Base-by-base conservation (phyloP, 2,797 vertebrate genomes). In the Discoglossus pictus region DNA sequence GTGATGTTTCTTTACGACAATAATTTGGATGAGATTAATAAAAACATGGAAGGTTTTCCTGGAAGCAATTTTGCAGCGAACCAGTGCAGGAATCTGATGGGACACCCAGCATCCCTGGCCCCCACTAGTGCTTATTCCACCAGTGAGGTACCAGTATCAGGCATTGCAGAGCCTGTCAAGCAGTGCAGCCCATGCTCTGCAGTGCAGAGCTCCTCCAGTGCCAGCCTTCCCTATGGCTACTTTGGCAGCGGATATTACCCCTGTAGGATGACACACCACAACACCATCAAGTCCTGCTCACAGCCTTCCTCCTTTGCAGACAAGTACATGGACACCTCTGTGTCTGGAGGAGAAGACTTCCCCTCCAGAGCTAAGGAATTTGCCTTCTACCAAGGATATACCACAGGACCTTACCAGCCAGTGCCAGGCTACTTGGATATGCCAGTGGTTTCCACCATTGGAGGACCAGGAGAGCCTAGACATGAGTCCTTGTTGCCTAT, bases 1-100 rank as follows among this genome's bases (percentile, higher is more conserved):
- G 92, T 98, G 90, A 98, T 99, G 96, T 99, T 98, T 74, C 93
- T 99, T 78, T 98, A 97, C 92, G 96, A 98, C 91, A 94, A 92
- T 93, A 87, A 87, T 73, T 84, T 92, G 86, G 93, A 99, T 86
- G 96, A 98, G 73, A 92, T 94, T 86, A 95, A 88, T 89, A 96
- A 96, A 88, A 98, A 92, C 89, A 98, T 99, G 96, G 96, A 98
- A 78, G 93, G 86, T 8, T 89, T 89, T 75, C 83, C 83, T 65
- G 83, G 86, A 78, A 92, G 94, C 75, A 96, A 95, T 86, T 95
- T 95, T 65, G 91, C 94, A 39, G 93, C 94, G 31, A 97, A 90
- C 84, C 94, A 97, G 84, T 98, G 96, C 91, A 89, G 96, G 87
- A 98, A 95, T 88, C 83, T 97, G 83, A 90, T 98, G 89, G 94